Evolutionary conservation across 2,113 vertebrate genomes (phyloP).

Genomic region (Axis porcinus): DNA sequence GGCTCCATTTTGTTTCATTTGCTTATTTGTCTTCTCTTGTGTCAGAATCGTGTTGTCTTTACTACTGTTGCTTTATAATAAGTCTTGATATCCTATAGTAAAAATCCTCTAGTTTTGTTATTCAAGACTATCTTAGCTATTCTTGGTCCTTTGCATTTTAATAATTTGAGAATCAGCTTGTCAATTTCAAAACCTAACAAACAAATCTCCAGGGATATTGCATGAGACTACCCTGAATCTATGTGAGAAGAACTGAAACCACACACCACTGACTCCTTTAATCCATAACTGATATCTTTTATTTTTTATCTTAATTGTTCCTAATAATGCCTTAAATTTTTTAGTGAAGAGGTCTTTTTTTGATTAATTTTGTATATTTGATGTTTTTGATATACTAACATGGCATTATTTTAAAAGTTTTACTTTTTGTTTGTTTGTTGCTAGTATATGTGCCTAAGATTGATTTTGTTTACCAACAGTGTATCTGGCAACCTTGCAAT

Average conservation of each 20-base stretch:
- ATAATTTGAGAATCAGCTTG: not conserved
- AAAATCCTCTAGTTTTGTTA: not conserved
- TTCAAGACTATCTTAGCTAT: not conserved
- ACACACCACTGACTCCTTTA: not conserved
- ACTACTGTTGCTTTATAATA: not conserved
- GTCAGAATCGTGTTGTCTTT: not conserved
- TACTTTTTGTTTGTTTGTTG: not conserved
- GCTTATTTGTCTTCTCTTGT: not conserved
- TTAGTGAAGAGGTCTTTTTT: not conserved
- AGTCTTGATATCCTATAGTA: not conserved
- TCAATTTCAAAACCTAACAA: not conserved
- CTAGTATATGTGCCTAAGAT: not conserved
- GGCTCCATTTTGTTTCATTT: not conserved
- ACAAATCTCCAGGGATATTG: not conserved
- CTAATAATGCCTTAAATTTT: not conserved
- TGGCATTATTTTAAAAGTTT: not conserved
- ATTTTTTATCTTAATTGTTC: not conserved
- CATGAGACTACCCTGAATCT: not conserved
- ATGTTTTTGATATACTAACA: not conserved
- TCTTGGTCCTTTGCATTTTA: not conserved
- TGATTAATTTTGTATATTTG: not conserved
- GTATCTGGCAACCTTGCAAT: not conserved
- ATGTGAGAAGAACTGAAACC: not conserved
- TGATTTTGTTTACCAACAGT: not conserved
- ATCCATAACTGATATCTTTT: not conserved